Percentiles rank a stretch among this genome's conserved stretches.
Conservation (phyloP, 2,113 vertebrate genomes). For the Anolis carolinensis region DNA sequence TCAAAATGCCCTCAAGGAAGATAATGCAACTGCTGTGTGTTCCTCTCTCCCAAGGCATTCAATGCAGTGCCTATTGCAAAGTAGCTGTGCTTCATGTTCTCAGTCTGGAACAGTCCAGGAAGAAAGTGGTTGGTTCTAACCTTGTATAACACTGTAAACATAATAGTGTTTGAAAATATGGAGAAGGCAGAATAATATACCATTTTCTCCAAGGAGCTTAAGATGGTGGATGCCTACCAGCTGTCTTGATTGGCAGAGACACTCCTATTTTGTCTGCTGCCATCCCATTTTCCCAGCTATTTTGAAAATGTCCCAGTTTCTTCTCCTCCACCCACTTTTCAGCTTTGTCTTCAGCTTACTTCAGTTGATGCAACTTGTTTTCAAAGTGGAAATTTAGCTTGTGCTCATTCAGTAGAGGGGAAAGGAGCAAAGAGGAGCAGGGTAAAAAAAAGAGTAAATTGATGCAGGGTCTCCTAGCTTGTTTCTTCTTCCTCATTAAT, state of each 20-base stretch:
- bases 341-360: neutral
- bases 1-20: slow-evolving; percentile 10
- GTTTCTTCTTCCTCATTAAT: too few relatives aligned
- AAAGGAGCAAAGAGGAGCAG: too few relatives aligned
- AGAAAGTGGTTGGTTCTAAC: neutral
- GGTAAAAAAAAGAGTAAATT: too few relatives aligned
- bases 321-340: neutral
- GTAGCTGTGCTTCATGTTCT: neutral
- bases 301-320: too few relatives aligned
- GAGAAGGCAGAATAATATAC: neutral
- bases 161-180: neutral
- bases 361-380: too few relatives aligned
- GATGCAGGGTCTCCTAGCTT: too few relatives aligned
- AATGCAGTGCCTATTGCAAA: neutral
- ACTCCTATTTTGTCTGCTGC: too few relatives aligned
- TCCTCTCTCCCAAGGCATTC: slow-evolving; percentile 7
- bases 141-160: neutral
- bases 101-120: neutral
- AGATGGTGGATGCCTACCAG: neutral
- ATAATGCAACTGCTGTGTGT: neutral
- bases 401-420: too few relatives aligned
- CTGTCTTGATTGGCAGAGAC: too few relatives aligned
- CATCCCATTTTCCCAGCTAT: too few relatives aligned
- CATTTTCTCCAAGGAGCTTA: neutral
- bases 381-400: too few relatives aligned